Evolutionary conservation across 2,888 invertebrate species (phyloP).

Genomic region (Dynastes grantii): DNA sequence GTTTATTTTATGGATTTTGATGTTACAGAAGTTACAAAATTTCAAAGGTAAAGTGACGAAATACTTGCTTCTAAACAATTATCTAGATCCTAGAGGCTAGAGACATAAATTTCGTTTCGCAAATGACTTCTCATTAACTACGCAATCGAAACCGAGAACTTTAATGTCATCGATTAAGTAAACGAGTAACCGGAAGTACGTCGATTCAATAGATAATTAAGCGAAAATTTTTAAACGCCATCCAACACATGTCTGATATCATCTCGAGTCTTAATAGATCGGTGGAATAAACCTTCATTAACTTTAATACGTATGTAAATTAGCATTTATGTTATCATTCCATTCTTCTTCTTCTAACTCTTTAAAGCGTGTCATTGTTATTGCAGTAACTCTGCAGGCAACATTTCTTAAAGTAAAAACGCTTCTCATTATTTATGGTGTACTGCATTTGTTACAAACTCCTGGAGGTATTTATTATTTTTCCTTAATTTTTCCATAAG

Average conservation of each 20-base stretch:
- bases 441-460: too few species aligned
- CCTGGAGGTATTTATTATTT: too few species aligned
- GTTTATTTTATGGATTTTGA: too few species aligned
- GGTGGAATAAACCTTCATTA: neutral
- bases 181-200: constrained; percentile 6
- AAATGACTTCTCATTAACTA: neutral
- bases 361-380: too few species aligned
- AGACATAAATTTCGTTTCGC: constrained; percentile 7
- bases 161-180: constrained; percentile 4
- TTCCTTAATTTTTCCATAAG: too few species aligned
- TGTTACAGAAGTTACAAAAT: neutral
- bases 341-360: too few species aligned
- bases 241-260: constrained; percentile 1
- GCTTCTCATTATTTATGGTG: too few species aligned
- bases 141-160: neutral
- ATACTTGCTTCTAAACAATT: neutral
- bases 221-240: constrained; percentile 11
- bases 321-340: neutral
- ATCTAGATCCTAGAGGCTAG: neutral
- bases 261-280: neutral
- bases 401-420: too few species aligned
- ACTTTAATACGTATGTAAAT: constrained; percentile 21
- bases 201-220: constrained; percentile 28
- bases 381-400: too few species aligned
- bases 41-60: neutral